Evolutionary conservation across 2,113 vertebrate genomes (phyloP).

Genomic region (Phalacrocorax brasilianus): DNA sequence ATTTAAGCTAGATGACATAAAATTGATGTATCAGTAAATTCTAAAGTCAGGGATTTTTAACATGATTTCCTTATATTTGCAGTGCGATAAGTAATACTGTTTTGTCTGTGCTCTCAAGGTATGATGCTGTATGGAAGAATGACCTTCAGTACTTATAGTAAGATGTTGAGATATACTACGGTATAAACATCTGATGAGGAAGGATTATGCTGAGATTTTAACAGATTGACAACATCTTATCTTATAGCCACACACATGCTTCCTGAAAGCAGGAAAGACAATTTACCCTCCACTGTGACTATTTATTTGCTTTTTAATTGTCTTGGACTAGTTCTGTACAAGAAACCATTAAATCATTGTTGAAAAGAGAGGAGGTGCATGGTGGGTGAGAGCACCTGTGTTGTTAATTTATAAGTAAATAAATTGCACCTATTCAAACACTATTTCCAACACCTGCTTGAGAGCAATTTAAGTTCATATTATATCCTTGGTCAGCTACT

Average conservation of each 20-base stretch:
- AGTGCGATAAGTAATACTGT: not conserved
- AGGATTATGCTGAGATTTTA: constrained; percentile 31
- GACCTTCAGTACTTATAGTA: not conserved
- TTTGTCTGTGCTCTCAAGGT: not conserved
- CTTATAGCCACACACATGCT: not conserved
- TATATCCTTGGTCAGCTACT: not conserved
- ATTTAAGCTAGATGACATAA: not conserved
- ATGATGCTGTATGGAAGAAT: not conserved
- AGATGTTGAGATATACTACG: not conserved
- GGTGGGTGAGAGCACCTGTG: constrained; percentile 19
- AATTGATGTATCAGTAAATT: not conserved
- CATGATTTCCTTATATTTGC: not conserved
- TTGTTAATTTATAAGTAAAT: constrained; percentile 62
- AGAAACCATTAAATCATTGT: constrained; percentile 59
- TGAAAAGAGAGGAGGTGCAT: constrained; percentile 23
- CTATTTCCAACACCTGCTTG: not conserved
- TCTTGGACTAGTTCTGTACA: constrained; percentile 34
- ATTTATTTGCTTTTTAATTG: constrained; percentile 73
- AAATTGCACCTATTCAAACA: constrained; percentile 48
- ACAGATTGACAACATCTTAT: constrained; percentile 50
- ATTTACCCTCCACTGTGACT: constrained; percentile 62
- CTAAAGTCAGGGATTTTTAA: not conserved
- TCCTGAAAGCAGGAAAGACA: constrained; percentile 26
- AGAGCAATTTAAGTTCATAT: constrained; percentile 18
- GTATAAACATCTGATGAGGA: not conserved